Conservation (phyloP, 2,888 invertebrate genomes). For the Blomia tropicalis region DNA sequence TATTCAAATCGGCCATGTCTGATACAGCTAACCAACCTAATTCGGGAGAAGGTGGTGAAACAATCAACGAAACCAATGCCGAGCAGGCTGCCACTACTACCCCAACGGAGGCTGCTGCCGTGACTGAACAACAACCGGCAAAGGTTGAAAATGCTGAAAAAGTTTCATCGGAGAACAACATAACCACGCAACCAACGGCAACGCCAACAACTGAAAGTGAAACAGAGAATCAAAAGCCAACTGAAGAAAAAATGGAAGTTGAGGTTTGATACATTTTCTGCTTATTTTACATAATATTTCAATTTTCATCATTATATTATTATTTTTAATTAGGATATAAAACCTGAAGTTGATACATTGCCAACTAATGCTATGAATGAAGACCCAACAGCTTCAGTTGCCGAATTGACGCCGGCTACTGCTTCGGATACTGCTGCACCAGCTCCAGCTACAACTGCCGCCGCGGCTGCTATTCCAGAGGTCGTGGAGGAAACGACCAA, state of each 20-base stretch:
- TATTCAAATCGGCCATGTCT: background rate
- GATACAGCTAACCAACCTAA: background rate
- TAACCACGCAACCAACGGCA: background rate
- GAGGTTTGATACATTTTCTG: background rate
- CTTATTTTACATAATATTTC: background rate
- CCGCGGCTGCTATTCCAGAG: background rate
- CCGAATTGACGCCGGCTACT: no score
- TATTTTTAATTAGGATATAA: background rate
- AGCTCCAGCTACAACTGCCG: background rate
- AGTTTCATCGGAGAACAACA: constrained; percentile 2
- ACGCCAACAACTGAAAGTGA: background rate
- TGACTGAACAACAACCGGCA: background rate
- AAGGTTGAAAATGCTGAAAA: background rate
- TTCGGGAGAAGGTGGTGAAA: background rate
- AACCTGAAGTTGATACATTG: background rate
- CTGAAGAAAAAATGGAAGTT: constrained; percentile 13
- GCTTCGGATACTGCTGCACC: background rate
- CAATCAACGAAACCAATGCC: background rate
- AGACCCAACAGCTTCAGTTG: no score
- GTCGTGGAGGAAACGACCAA: background rate
- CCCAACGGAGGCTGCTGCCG: background rate
- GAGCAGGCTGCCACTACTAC: constrained; percentile 6
- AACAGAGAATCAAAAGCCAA: background rate
- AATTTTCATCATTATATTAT: background rate
- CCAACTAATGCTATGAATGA: background rate